Conservation (phyloP, 2,888 invertebrate genomes). For the Autographa pulchrina region DNA sequence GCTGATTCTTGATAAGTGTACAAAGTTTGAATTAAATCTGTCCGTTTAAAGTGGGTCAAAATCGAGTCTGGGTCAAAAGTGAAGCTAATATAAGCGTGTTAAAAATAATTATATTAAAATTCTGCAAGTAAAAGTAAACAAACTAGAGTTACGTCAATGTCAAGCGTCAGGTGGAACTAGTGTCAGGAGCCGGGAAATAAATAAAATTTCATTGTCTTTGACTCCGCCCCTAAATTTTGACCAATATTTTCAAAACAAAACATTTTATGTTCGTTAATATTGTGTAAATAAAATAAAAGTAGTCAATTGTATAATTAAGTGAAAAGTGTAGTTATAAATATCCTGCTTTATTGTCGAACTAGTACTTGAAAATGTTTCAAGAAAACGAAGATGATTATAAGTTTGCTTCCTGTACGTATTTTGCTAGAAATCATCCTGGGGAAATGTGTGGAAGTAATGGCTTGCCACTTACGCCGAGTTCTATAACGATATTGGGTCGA, state of each 20-base stretch:
- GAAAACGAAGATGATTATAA: constrained; percentile 74
- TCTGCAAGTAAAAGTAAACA: too few relatives aligned
- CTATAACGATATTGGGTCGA: constrained; percentile 97
- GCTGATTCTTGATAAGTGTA: too few relatives aligned
- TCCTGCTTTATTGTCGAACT: background rate
- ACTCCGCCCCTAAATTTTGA: constrained; percentile 3
- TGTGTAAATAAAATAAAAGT: background rate
- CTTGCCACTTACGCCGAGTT: constrained; percentile 98
- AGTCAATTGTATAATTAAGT: background rate
- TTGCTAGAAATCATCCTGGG: constrained; percentile 96
- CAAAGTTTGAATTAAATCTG: too few relatives aligned
- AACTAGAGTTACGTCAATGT: background rate
- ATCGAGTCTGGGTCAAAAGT: too few relatives aligned
- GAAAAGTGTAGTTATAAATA: background rate
- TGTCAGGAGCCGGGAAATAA: background rate
- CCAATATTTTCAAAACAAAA: constrained; percentile 2
- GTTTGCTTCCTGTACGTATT: constrained; percentile 97
- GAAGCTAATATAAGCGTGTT: too few relatives aligned
- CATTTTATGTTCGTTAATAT: background rate
- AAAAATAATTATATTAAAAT: too few relatives aligned
- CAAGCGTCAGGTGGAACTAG: background rate
- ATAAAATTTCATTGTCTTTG: background rate
- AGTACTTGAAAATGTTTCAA: constrained; percentile 59
- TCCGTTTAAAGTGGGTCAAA: too few relatives aligned
- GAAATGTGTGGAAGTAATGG: constrained; percentile 99